These are phyloP conservation scores for Alviniconcha strummeri DNA, from an alignment of 2,888 invertebrate genomes.

Conservation along the genomic window DNA sequence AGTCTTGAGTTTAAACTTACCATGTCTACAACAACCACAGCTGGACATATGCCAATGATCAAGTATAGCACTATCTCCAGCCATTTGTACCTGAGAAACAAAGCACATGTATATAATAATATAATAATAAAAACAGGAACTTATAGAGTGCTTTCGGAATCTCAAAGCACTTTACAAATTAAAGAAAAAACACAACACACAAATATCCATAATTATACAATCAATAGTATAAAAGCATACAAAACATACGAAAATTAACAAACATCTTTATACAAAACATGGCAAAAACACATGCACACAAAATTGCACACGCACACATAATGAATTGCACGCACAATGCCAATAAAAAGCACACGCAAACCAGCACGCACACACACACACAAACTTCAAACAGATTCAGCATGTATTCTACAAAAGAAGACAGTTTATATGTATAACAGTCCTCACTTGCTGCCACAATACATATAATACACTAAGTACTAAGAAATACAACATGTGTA, in stretches of 20 bases:
- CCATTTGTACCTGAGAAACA: conserved; percentile 80
- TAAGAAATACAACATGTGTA: no score
- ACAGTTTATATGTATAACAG: no score
- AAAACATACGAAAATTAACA: neutral
- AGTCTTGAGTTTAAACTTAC: conserved; percentile 50
- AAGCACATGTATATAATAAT: conserved; percentile 31
- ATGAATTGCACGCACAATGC: neutral
- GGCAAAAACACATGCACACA: neutral
- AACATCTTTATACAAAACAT: neutral
- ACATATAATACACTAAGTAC: no score
- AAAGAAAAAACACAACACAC: neutral
- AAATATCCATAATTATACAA: neutral
- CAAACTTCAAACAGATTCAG: neutral
- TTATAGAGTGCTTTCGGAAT: neutral
- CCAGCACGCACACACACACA: no score
- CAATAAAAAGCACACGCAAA: neutral
- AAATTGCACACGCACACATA: neutral
- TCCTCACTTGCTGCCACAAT: no score
- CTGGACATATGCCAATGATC: conserved; percentile 90
- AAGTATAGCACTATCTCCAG: conserved; percentile 93
- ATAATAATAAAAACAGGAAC: neutral
- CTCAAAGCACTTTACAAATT: neutral
- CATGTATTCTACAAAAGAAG: neutral
- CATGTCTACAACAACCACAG: conserved; percentile 80
- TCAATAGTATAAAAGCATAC: no score